Percentiles rank a stretch among this genome's conserved stretches.
Conservation (phyloP, 2,113 vertebrate species). For the Aptenodytes patagonicus region DNA sequence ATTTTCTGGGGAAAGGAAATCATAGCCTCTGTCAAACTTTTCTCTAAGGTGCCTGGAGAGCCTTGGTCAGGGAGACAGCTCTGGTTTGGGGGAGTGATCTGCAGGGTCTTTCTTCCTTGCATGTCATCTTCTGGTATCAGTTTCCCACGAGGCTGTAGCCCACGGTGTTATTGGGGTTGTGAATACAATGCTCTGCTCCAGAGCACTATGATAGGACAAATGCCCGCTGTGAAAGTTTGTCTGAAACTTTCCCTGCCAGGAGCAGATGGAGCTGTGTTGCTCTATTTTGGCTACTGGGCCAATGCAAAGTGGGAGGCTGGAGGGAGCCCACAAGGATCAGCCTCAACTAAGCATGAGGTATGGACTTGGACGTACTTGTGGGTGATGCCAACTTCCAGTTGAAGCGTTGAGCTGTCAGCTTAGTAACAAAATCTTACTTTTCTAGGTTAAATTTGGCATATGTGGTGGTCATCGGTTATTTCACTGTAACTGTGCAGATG, state of each 20-base stretch:
- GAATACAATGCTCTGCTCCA: not conserved
- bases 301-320: not conserved
- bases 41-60: not conserved
- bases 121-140: not conserved
- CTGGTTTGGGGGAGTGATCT: not conserved
- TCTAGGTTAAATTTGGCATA: not conserved
- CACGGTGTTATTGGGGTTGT: accelerated
- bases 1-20: not conserved
- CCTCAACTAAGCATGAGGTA: not conserved
- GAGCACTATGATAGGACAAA: not conserved
- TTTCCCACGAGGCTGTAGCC: accelerated
- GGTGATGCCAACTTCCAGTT: not conserved
- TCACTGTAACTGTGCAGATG: not conserved
- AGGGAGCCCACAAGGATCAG: not conserved
- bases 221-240: not conserved
- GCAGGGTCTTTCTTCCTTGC: not conserved
- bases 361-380: not conserved
- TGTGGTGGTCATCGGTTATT: not conserved
- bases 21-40: not conserved
- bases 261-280: not conserved
- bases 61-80: not conserved
- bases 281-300: not conserved
- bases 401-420: not conserved
- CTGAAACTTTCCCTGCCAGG: not conserved
- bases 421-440: not conserved